Evolutionary conservation across 2,113 vertebrate species (phyloP).

Genomic region (Conger conger): DNA sequence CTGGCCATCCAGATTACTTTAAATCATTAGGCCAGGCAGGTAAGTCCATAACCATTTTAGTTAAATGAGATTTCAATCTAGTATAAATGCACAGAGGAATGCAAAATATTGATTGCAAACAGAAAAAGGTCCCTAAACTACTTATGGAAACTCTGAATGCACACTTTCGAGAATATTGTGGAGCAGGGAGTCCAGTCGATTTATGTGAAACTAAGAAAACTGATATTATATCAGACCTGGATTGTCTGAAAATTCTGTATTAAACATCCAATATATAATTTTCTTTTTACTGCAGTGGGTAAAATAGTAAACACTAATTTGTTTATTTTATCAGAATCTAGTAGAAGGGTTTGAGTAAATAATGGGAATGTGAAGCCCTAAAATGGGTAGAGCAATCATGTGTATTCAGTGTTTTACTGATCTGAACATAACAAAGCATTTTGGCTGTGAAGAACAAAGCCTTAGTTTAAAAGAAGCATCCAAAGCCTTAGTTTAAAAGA

Average conservation of each 20-base stretch:
- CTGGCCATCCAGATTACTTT: not conserved
- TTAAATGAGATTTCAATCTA: slow-evolving; percentile 37
- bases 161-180: slow-evolving; percentile 29
- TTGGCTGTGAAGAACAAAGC: too few relatives aligned
- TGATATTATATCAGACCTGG: not conserved
- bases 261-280: not conserved
- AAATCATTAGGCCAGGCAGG: slow-evolving; percentile 30
- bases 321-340: not conserved
- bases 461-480: too few relatives aligned
- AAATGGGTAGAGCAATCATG: not conserved
- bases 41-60: slow-evolving; percentile 38
- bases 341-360: not conserved
- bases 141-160: slow-evolving; percentile 24
- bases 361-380: not conserved
- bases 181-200: slow-evolving; percentile 11
- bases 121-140: slow-evolving; percentile 28
- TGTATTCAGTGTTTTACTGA: not conserved
- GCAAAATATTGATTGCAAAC: slow-evolving; percentile 33
- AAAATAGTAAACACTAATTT: not conserved
- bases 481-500: too few relatives aligned
- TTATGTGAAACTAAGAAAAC: not conserved
- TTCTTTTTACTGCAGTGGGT: not conserved
- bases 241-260: not conserved
- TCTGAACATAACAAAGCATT: not conserved
- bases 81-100: slow-evolving; percentile 34